Percentiles rank a stretch among this genome's conserved stretches.
These are phyloP conservation scores for Pollachius pollachius DNA, from an alignment of 2,113 vertebrate genomes.

Conservation along the genomic window DNA sequence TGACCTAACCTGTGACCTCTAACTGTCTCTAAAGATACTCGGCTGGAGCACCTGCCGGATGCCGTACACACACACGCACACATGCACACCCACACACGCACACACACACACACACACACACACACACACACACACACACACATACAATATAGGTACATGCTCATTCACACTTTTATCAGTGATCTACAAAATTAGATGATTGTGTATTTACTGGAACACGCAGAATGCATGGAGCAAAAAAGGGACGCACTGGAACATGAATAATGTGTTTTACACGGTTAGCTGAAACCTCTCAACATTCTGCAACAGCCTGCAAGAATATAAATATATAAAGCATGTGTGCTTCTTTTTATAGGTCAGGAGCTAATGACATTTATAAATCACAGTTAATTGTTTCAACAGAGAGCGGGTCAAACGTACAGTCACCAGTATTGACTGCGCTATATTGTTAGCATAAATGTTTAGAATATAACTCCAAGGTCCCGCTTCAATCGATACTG, in stretches of 20 bases:
- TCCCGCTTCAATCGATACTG: conserved; percentile 21
- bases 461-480: conserved; percentile 1
- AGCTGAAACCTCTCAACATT: not conserved
- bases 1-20: conserved; percentile 50
- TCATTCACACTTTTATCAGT: not conserved
- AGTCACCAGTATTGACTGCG: conserved; percentile 32
- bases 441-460: conserved; percentile 24
- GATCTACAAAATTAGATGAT: not conserved
- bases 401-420: conserved; percentile 25
- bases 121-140: not conserved
- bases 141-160: not conserved
- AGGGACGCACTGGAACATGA: not conserved
- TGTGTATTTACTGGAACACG: too few species aligned
- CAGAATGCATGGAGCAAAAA: not conserved
- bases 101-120: conserved; percentile 1
- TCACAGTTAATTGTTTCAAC: conserved; percentile 17
- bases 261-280: not conserved
- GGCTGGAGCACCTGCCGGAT: conserved; percentile 8
- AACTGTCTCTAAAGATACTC: conserved; percentile 46
- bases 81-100: not conserved
- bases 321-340: not conserved
- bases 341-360: conserved; percentile 8
- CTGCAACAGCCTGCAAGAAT: not conserved
- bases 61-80: conserved; percentile 5
- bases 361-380: conserved; percentile 27